Evolutionary conservation across 2,797 vertebrate genomes (phyloP).

Genomic region (Artibeus jamaicensis): DNA sequence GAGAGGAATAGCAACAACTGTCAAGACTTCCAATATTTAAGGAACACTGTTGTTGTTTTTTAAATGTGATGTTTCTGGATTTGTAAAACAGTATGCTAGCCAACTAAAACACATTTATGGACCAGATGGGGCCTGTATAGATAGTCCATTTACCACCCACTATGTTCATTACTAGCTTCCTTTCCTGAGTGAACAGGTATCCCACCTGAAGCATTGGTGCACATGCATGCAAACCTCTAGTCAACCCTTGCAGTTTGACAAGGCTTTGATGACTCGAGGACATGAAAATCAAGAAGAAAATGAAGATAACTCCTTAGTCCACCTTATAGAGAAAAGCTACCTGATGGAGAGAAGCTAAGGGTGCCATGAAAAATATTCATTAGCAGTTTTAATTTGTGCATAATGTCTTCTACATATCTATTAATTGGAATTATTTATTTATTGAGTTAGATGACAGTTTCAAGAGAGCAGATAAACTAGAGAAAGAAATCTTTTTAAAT

Average conservation of each 20-base stretch:
- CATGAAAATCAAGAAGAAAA: background rate
- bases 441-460: background rate
- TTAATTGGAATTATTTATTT: background rate
- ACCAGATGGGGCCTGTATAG: background rate
- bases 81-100: background rate
- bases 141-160: background rate
- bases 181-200: background rate
- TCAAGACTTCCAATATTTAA: background rate
- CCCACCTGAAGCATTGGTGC: background rate
- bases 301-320: background rate
- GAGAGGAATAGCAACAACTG: background rate
- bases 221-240: background rate
- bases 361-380: background rate
- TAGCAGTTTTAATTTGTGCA: background rate
- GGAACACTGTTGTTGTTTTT: background rate
- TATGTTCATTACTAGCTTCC: background rate
- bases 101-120: background rate
- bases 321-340: background rate
- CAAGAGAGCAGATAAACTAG: background rate
- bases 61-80: background rate
- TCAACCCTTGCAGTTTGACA: background rate
- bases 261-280: background rate
- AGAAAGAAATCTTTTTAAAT: background rate
- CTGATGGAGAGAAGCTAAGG: background rate
- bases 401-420: background rate